Evolutionary conservation across 2,797 vertebrate species (phyloP), one percentile per base, ranked within the genome.

Genomic region (Florisuga fusca): DNA sequence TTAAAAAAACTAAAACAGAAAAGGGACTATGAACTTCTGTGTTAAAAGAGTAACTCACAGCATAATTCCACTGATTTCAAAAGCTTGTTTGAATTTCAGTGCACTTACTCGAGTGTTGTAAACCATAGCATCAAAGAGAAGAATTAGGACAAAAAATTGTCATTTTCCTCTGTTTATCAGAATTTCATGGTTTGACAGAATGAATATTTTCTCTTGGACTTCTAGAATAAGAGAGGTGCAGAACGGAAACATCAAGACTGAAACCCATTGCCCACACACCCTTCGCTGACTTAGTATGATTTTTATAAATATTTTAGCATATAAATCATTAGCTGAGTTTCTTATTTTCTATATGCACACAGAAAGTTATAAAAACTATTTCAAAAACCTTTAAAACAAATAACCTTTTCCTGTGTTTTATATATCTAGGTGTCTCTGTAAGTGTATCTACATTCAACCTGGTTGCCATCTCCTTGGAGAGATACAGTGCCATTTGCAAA

Each of bases 401-500:
- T 89, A 85, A 95, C 31, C 1, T 16, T 50, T 62, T 79, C 26
- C 83, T 97, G 87, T 90, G 62, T 82, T 87, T 84, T 66, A 5
- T 46, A 41, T 63, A 5, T 46, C 9, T 86, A 99, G 99, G 99
- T 75, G 98, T 99, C 68, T 99, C 99, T 0, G 99, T 99, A 34
- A 99, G 99, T 0, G 98, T 99, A 8, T 99, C 99, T 57, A 99
- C 99, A 2, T 99, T 99, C 97, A 99, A 98, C 97, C 98, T 99
- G 95, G 98, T 99, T 59, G 99, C 99, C 95, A 99, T 99, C 87
- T 99, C 99, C 63, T 97, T 99, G 97, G 99, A 99, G 97, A 98
- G 99, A 80, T 99, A 99, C 81, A 98, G 99, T 18, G 99, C 99
- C 67, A 99, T 99, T 54, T 99, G 99, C 97, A 99, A 99, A 97